Evolutionary conservation across 1,140 invertebrate species (phyloP), one percentile per base, ranked within the genome.

Genomic region (Xylocopa sonorina): DNA sequence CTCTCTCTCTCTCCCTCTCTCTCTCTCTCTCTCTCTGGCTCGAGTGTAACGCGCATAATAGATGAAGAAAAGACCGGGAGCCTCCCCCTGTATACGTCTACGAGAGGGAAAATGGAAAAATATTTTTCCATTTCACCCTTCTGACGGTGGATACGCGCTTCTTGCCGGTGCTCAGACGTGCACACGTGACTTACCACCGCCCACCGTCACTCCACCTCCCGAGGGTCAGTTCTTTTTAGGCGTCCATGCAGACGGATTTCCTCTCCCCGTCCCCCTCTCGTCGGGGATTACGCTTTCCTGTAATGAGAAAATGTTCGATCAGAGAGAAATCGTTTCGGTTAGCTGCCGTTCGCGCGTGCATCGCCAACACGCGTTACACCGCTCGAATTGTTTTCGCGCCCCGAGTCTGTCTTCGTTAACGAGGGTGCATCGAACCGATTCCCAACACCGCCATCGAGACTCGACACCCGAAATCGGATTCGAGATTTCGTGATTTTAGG

Each of bases 11-110:
- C 18, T 50, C 73, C 48, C 29, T 80, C 71, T n/a, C 78, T 67
- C 66, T 43, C 64, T 64, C 78, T 67, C 66, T 43, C 64, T 64
- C 41, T 78, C 60, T 72, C 18, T 50, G 77, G 53, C 29, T 80
- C 71, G 58, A 78, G 77, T 71, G 68, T 80, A 80, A 82, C 76
- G 75, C 67, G 77, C 82, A 85, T 87, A 86, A 87, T 81, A 83
- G 75, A 85, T 55, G 72, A 76, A 73, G 60, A 78, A 78, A 82
- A 60, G 58, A 57, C 32, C 29, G 67, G 24, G 63, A 81, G 66
- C 41, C 38, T 66, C 57, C 69, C 53, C 55, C 62, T 60, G n/a
- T n/a, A 34, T 29, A 41, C 24, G 46, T 34, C 46, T 50, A 57
- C 62, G 79, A 29, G 67, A 68, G 68, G 53, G 73, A 80, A 80